Base-by-base conservation (phyloP, 2,888 invertebrate species). In the Zaprionus bogoriensis region DNA sequence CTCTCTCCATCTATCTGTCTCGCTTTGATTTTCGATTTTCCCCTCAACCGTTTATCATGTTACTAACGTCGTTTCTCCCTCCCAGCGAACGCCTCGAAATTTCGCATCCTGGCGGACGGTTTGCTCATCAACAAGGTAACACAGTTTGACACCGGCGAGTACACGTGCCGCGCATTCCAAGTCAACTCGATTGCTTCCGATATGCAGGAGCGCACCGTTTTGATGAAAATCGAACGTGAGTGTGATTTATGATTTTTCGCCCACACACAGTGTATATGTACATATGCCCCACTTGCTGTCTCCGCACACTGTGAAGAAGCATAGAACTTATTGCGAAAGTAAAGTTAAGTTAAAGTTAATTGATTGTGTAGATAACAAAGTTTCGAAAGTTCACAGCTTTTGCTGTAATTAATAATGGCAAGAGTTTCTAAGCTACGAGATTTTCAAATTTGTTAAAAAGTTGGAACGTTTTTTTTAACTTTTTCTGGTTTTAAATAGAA, bases 211-310 rank as follows among this genome's bases (percentile, higher is more conserved):
- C 91, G 92, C 77, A 92, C 91, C 74, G 93, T 93, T 84, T 91
- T 91, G 80, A 91, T 93, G 78, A 92, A 92, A 89, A 92, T 93
- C 75, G 91, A 92, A 91, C 93, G 93, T 93, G 91, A 93, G 93
- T 93, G 87, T 76, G 69, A 78, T 81, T 77, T 73, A 78, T 77
- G 81, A 87, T 75, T 81, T 67, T 47, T 14, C 30, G 41, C 45
- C 32, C 28, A 30, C 39, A 14, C 22, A 22, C 39, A 47, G 46
- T 28, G 41, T 4, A 48, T 17, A 38, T 5, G 10, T 10, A 27
- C 10, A 9, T 27, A 10, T 27, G 7, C 10, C 27, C 1, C 7
- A 3, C 32, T 14, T 7, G 1, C 14, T 32, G 12, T 14, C 32
- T 17, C 9, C 7, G 45, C 41, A 84, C 85, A 65, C 27, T 78